A percentile compares a stretch with the other conserved stretches of the same genome.
Conservation (phyloP, 2,888 invertebrate genomes). For the Diploptera punctata region DNA sequence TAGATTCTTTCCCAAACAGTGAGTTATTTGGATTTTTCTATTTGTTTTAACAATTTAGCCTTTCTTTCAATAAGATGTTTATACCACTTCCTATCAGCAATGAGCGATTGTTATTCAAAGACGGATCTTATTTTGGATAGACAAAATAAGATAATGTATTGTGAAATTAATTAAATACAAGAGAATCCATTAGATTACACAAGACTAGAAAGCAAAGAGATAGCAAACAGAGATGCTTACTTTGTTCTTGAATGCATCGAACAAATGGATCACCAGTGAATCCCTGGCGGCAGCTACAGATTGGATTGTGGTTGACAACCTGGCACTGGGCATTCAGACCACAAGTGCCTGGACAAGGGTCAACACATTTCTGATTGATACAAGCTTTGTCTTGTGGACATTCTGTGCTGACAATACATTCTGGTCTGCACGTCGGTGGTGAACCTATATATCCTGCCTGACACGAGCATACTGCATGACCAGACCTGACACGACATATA, state of each 20-base stretch:
- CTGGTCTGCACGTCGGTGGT: constrained; percentile 79
- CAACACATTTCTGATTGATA: constrained; percentile 77
- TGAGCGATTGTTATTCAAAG: too few relatives aligned
- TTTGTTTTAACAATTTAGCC: too few relatives aligned
- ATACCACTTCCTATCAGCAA: too few relatives aligned
- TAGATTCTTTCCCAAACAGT: too few relatives aligned
- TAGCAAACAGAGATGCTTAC: constrained; percentile 63
- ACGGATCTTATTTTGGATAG: too few relatives aligned
- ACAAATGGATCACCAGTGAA: constrained; percentile 83
- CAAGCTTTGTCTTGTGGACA: constrained; percentile 83
- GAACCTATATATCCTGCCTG: constrained; percentile 78
- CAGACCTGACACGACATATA: constrained; percentile 50
- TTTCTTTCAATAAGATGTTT: too few relatives aligned
- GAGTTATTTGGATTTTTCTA: too few relatives aligned
- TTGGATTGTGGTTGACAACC: constrained; percentile 84
- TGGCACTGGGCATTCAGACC: constrained; percentile 82
- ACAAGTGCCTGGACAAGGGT: constrained; percentile 85
- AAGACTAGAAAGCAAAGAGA: constrained; percentile 32
- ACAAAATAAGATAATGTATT: too few relatives aligned
- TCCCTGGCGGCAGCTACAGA: constrained; percentile 80
- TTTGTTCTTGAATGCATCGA: constrained; percentile 68
- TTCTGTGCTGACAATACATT: constrained; percentile 83
- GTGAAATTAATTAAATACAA: too few relatives aligned
- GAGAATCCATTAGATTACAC: too few relatives aligned
- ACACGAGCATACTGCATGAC: constrained; percentile 83